A percentile compares a stretch with the other conserved stretches of the same genome.
phyloP scores from a whole-genome alignment of 2,797 vertebrate genomes.

The Micropoecilia bifurca region DNA sequence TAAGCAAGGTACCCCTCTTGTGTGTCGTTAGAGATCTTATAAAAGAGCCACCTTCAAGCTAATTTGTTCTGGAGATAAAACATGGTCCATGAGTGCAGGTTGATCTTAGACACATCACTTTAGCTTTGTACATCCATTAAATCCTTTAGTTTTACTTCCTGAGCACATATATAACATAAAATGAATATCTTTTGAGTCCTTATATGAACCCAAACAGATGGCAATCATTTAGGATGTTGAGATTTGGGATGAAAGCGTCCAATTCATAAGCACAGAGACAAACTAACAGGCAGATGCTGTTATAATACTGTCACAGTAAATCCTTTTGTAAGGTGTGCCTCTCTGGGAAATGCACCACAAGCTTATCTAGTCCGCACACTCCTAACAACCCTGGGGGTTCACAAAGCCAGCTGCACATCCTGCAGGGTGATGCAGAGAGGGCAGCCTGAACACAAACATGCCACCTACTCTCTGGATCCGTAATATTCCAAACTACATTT shows the following conservation, averaged over 20 bases:
- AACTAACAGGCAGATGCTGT: constrained; percentile 35
- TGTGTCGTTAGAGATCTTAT: constrained; percentile 5
- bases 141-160: constrained; percentile 19
- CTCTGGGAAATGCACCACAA: constrained; percentile 43
- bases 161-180: constrained; percentile 10
- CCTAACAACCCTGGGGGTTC: constrained; percentile 46
- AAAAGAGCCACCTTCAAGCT: constrained; percentile 16
- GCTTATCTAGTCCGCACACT: constrained; percentile 64
- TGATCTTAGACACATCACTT: constrained; percentile 27
- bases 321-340: constrained; percentile 45
- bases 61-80: constrained; percentile 30
- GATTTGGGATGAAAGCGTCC: constrained; percentile 30
- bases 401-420: constrained; percentile 42
- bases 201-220: constrained; percentile 31
- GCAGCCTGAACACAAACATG: constrained; percentile 55
- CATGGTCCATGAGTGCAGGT: not conserved
- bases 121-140: constrained; percentile 5
- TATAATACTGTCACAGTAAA: constrained; percentile 44
- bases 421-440: constrained; percentile 38
- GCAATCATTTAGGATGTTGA: constrained; percentile 19
- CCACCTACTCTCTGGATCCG: constrained; percentile 37
- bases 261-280: constrained; percentile 13
- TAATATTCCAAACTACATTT: constrained; percentile 46
- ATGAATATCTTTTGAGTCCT: constrained; percentile 24
- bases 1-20: not conserved